Conservation (phyloP, 2,797 vertebrate species). For the Decapterus maruadsi region DNA sequence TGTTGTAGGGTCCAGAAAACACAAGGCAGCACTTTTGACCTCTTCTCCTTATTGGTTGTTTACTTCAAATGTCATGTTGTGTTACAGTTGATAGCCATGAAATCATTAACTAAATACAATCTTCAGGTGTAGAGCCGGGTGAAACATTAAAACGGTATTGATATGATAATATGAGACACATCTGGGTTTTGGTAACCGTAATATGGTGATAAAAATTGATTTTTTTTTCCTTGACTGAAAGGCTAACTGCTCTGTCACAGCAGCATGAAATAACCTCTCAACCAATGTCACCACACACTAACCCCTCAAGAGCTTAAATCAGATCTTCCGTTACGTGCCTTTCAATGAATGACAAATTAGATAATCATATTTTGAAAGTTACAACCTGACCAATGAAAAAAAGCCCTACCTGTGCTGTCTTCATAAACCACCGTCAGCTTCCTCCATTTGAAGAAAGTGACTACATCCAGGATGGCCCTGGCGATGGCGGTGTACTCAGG, state of each 20-base stretch:
- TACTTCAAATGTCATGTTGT: constrained; percentile 42
- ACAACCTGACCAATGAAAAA: constrained; percentile 29
- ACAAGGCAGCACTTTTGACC: constrained; percentile 21
- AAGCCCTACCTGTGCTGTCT: constrained; percentile 90
- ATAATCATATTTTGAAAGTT: constrained; percentile 2
- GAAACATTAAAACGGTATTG: background rate
- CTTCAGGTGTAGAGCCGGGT: background rate
- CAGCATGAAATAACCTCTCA: background rate
- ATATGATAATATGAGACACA: background rate
- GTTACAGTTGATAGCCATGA: constrained; percentile 8
- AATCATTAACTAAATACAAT: background rate
- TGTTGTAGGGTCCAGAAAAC: constrained; percentile 26
- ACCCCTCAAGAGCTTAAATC: background rate
- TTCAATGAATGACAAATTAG: background rate
- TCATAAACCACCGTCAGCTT: constrained; percentile 95
- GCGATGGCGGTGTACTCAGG: constrained; percentile 96
- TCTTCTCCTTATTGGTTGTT: constrained; percentile 4
- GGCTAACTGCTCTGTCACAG: background rate
- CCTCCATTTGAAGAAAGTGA: constrained; percentile 95
- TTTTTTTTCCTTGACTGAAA: background rate
- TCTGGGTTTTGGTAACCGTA: background rate
- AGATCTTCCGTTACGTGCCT: background rate
- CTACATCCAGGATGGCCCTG: constrained; percentile 94
- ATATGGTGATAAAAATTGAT: background rate
- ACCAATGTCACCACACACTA: background rate